phyloP scores from a whole-genome alignment of 1,140 invertebrate species.

The Lasioglossum baleicum region DNA sequence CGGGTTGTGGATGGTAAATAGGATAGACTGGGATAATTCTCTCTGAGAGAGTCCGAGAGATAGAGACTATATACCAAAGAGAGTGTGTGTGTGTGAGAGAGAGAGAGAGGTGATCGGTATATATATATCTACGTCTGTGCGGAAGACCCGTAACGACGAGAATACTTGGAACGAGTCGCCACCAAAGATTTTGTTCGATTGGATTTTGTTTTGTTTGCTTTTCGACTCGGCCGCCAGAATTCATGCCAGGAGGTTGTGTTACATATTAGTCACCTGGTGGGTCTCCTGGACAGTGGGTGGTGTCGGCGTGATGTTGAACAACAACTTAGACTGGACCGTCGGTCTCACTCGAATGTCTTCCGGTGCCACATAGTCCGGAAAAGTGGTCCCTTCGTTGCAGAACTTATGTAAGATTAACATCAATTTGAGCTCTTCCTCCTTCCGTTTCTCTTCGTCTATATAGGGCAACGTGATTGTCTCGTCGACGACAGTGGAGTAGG shows the following conservation, averaged over 20 bases:
- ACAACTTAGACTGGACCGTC: too few relatives aligned
- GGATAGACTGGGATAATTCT: too few relatives aligned
- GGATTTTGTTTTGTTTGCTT: too few relatives aligned
- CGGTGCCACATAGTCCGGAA: too few relatives aligned
- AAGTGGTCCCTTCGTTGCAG: too few relatives aligned
- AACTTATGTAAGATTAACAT: too few relatives aligned
- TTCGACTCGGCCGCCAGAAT: slow-evolving; percentile 54
- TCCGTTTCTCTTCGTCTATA: too few relatives aligned
- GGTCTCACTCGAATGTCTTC: too few relatives aligned
- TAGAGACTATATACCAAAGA: too few relatives aligned
- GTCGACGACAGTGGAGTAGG: slow-evolving; percentile 39
- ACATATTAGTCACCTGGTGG: slow-evolving; percentile 77
- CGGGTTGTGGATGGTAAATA: neutral
- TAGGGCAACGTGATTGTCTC: neutral
- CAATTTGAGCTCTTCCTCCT: too few relatives aligned
- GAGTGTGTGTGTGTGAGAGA: slow-evolving; percentile 60
- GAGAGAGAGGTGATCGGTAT: slow-evolving; percentile 26
- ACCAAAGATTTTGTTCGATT: slow-evolving; percentile 43
- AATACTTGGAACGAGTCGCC: slow-evolving; percentile 66
- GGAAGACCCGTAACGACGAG: slow-evolving; percentile 63
- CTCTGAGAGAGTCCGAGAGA: too few relatives aligned
- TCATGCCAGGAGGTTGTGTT: slow-evolving; percentile 75
- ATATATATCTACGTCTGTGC: slow-evolving; percentile 35
- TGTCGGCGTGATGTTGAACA: too few relatives aligned
- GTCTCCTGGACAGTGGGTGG: slow-evolving; percentile 39